Evolutionary conservation across 2,888 invertebrate species (phyloP), one percentile per base, ranked within the genome.

Genomic region (Drosophila cracens): DNA sequence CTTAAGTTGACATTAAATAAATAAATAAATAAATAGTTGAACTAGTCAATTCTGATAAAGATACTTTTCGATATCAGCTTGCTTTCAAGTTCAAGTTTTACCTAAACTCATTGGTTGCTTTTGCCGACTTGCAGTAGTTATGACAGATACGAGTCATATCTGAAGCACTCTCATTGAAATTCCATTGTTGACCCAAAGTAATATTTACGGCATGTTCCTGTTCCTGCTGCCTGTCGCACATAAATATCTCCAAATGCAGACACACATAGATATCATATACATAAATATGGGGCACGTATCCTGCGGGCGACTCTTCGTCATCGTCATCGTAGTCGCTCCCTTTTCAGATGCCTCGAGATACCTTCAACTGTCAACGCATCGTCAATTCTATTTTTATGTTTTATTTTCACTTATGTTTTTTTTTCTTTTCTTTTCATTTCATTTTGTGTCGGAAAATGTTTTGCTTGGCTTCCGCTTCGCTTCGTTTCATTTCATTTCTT

Each of bases 311-410:
- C 29, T 51, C 51, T 29, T 29, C 29, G 18, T 51, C 51, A n/a
- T 51, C 27, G 43, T 54, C 60, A 10, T 25, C 31, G 36, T 34
- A 34, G n/a, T 31, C 48, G 58, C 38, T 36, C 57, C 59, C 65
- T 34, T 10, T 38, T 34, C 56, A 48, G 34, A 51, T 68, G 58
- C 58, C 34, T 10, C 34, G 4, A 54, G 53, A 36, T 81, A 78
- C 69, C 74, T 81, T 69, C 81, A 72, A 82, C 87, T 87, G 90
- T 87, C 87, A 87, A 77, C 90, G 90, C 90, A 77, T 87, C 76
- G 88, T 87, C 87, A 90, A 79, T 89, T 90, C 91, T 84, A 87
- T 90, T 87, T 90, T 84, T 90, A 87, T 89, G 87, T 88, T 89
- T 87, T 90, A 89, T 85, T 88, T 89, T 79, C 73, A 74, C 89